Base-by-base conservation (phyloP, 2,113 vertebrate genomes). In the Steatornis caripensis region DNA sequence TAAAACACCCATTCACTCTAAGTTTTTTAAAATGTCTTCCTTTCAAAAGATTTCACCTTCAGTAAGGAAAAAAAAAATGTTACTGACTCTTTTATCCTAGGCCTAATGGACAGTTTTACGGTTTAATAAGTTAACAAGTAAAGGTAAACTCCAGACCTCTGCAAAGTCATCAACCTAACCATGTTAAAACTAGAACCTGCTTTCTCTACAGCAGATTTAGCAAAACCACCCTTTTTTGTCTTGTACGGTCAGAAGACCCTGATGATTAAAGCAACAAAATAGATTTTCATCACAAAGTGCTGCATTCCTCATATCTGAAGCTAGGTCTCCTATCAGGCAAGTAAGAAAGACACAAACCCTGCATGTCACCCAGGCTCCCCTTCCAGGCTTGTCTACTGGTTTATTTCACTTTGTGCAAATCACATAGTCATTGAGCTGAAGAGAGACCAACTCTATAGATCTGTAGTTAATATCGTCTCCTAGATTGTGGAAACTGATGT, bases 341-440 rank as follows among this genome's bases (percentile, higher is more conserved):
- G 6, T 10, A 36, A 58, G 23, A n/a, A n/a, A 72, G 22, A 32
- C 4, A 37, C 12, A 72, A 76, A 45, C 15, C 6, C 75, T 41
- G 9, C 2, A 5, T 2, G 3, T 20, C 27, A 79, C 15, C 19
- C 48, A n/a, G 16, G 14, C 2, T 64, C 4, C 5, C 7, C 17
- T 57, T 81, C 37, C 26, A 37, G 8, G 3, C 36, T 39, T 88
- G 12, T 9, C 22, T 78, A 2, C 4, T 15, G 26, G 2, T 1
- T 61, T 80, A 16, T 70, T 81, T 91, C 32, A 62, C 18, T 68
- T 62, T 62, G 29, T 39, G 22, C 29, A 84, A 80, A 70, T 43
- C 24, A 24, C 9, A 9, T 1, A 39, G 3, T 54, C 3, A 0
- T 8, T 43, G 30, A 6, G 12, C 39, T 55, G 75, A 77, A 84